Evolutionary conservation across 2,888 invertebrate genomes (phyloP).

Genomic region (Allygus modestus): DNA sequence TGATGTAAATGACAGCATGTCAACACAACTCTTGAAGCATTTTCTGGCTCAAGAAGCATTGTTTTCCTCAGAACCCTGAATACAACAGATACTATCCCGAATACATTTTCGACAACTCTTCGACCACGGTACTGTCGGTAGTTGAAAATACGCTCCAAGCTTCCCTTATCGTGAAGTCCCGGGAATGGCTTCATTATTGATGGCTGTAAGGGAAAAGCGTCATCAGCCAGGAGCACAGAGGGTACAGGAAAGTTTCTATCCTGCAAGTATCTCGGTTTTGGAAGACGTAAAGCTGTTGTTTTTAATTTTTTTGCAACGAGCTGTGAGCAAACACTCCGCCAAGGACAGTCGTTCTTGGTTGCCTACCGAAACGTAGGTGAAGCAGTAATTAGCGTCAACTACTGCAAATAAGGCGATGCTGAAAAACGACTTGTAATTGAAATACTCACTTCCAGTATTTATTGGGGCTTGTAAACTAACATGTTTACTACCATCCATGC

Average conservation of each 20-base stretch:
- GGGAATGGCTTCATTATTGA: constrained; percentile 39
- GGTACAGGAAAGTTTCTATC: constrained; percentile 29
- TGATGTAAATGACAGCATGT: constrained; percentile 25
- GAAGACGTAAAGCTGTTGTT: constrained; percentile 27
- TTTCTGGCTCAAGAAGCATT: constrained; percentile 44
- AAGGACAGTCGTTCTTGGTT: constrained; percentile 13
- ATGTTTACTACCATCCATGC: constrained; percentile 43
- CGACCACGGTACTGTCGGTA: constrained; percentile 20
- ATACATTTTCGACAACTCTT: constrained; percentile 46
- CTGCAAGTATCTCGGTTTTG: constrained; percentile 23
- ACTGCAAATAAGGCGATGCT: constrained; percentile 38
- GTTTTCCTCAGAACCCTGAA: constrained; percentile 45
- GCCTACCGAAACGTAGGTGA: constrained; percentile 21
- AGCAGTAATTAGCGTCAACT: constrained; percentile 33
- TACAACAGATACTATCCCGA: constrained; percentile 33
- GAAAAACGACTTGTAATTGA: constrained; percentile 14
- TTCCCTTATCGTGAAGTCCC: constrained; percentile 24
- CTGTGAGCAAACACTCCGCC: constrained; percentile 39
- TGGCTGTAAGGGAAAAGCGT: constrained; percentile 43
- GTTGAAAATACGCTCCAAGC: constrained; percentile 30
- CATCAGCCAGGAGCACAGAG: constrained; percentile 37
- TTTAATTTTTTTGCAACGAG: constrained; percentile 18
- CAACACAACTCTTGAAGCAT: constrained; percentile 33
- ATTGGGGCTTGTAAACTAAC: constrained; percentile 21
- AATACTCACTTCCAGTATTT: constrained; percentile 48